phyloP scores from a whole-genome alignment of 92 coral and sea anemone species.

The Palythoa grandis region DNA sequence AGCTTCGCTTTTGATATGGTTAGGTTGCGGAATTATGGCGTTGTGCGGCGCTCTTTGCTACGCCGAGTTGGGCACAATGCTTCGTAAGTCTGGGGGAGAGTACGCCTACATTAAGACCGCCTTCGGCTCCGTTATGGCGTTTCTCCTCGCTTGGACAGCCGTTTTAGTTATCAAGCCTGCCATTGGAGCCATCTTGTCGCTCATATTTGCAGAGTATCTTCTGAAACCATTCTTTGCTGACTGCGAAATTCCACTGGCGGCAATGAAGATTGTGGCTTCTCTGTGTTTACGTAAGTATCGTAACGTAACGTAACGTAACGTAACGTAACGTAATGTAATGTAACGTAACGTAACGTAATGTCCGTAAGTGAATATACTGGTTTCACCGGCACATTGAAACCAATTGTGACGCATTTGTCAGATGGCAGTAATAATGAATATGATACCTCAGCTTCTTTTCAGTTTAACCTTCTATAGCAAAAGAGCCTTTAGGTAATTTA shows the following conservation, averaged over 20 bases:
- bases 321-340: too few relatives aligned
- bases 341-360: too few relatives aligned
- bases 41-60: slow-evolving; percentile 80
- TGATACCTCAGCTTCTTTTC: too few relatives aligned
- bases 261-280: slow-evolving; percentile 75
- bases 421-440: too few relatives aligned
- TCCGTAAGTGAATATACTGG: too few relatives aligned
- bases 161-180: slow-evolving; percentile 77
- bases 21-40: slow-evolving; percentile 80
- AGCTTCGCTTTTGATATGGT: slow-evolving; percentile 74
- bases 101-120: slow-evolving; percentile 76
- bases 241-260: slow-evolving; percentile 63
- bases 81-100: slow-evolving; percentile 80
- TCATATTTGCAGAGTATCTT: slow-evolving; percentile 84
- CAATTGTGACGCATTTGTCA: too few relatives aligned
- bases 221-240: slow-evolving; percentile 76
- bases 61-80: slow-evolving; percentile 79
- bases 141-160: slow-evolving; percentile 83
- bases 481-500: too few relatives aligned
- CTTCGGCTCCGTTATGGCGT: slow-evolving; percentile 74
- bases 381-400: too few relatives aligned
- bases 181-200: slow-evolving; percentile 67
- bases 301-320: neutral
- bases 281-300: slow-evolving; percentile 72
- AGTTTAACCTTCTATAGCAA: too few relatives aligned